These are phyloP conservation scores for Micromussa lordhowensis DNA, from an alignment of 92 coral and sea anemone genomes.

Conservation along the genomic window DNA sequence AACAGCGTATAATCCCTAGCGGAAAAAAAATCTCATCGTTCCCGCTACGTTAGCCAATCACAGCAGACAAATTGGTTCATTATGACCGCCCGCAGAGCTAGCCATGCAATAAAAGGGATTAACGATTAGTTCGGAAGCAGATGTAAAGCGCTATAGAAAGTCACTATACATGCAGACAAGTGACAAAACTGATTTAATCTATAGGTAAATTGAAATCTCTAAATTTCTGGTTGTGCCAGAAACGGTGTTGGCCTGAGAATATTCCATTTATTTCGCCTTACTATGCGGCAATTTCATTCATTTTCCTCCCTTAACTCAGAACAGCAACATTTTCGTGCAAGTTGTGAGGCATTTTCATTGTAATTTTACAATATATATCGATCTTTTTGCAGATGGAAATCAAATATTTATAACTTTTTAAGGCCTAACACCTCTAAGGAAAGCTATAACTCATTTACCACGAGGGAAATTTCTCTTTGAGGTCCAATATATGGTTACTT, in stretches of 20 bases:
- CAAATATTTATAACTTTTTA: conserved; percentile 28
- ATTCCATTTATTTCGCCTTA: background rate
- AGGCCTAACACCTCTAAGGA: background rate
- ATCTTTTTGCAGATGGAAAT: conserved; percentile 3
- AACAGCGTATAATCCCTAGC: too few relatives aligned
- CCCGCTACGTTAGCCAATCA: too few relatives aligned
- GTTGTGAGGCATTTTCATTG: background rate
- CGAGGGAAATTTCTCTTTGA: background rate
- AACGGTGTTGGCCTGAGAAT: background rate
- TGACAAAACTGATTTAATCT: background rate
- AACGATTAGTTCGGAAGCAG: background rate
- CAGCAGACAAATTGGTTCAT: too few relatives aligned
- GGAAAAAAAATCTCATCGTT: too few relatives aligned
- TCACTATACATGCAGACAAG: background rate
- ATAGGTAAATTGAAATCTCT: background rate
- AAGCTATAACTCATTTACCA: background rate
- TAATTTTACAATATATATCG: background rate
- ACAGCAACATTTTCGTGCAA: background rate
- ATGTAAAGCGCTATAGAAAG: background rate
- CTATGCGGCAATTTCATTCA: background rate
- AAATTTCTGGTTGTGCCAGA: background rate
- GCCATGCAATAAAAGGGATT: background rate
- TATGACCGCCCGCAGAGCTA: too few relatives aligned
- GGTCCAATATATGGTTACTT: background rate
- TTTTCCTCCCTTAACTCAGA: background rate